phyloP scores from a whole-genome alignment of 2,797 vertebrate genomes.

The Myripristis jacobus region DNA sequence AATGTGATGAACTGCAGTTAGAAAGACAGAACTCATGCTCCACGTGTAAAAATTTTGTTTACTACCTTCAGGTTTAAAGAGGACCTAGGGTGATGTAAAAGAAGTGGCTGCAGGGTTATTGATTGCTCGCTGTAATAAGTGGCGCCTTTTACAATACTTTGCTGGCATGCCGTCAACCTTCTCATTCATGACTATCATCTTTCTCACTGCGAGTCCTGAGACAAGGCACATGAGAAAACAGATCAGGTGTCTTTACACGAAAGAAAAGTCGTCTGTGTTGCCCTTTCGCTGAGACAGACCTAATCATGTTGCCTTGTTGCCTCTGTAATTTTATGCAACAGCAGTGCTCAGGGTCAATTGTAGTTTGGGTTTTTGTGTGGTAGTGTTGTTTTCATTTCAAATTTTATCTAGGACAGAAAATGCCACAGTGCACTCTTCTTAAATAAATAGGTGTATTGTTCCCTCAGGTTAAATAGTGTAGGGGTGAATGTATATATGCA shows the following conservation, averaged over 20 bases:
- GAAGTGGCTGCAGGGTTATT: conserved; percentile 26
- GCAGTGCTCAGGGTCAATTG: not conserved
- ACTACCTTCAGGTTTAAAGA: not conserved
- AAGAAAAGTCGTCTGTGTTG: not conserved
- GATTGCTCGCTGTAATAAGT: conserved; percentile 29
- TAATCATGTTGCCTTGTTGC: not conserved
- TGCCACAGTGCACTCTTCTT: not conserved
- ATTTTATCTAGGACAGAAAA: not conserved
- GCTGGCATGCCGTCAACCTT: conserved; percentile 11
- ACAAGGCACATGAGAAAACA: not conserved
- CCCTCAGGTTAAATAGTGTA: too few relatives aligned
- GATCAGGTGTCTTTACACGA: conserved; percentile 39
- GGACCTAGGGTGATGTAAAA: not conserved
- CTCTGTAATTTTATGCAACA: not conserved
- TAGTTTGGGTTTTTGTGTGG: not conserved
- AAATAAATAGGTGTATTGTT: not conserved
- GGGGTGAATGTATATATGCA: conserved; percentile 4
- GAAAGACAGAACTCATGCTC: not conserved
- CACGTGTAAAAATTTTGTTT: conserved; percentile 6
- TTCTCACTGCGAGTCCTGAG: conserved; percentile 19
- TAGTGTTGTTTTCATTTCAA: not conserved
- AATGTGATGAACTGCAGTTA: conserved; percentile 13
- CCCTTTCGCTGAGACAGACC: not conserved
- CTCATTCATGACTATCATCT: conserved; percentile 34
- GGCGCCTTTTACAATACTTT: conserved; percentile 20